phyloP scores from a whole-genome alignment of 2,797 vertebrate species.

The Falco concolor region DNA sequence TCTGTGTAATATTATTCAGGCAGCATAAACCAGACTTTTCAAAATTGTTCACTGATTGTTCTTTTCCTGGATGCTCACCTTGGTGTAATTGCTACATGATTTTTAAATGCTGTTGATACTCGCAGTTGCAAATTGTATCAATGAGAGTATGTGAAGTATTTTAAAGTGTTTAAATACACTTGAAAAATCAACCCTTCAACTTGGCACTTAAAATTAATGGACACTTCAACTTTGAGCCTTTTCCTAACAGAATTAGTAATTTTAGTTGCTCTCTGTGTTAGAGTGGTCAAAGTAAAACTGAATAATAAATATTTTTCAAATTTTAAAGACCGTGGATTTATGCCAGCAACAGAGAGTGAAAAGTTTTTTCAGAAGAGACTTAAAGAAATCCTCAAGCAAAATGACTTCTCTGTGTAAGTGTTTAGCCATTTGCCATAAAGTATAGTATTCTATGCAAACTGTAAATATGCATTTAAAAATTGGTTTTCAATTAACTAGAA shows the following conservation, averaged over 20 bases:
- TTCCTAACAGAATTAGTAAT: neutral
- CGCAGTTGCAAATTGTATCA: neutral
- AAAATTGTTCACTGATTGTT: neutral
- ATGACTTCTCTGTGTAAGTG: constrained; percentile 91
- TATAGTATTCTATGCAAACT: constrained; percentile 6
- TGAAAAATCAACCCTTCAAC: neutral
- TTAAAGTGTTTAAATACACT: neutral
- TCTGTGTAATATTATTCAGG: neutral
- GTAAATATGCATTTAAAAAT: constrained; percentile 54
- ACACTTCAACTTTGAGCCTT: neutral
- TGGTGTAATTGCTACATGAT: neutral
- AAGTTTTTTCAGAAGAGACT: constrained; percentile 89
- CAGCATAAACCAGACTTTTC: neutral
- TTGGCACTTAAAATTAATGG: neutral
- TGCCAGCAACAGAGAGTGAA: constrained; percentile 86
- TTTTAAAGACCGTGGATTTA: constrained; percentile 85
- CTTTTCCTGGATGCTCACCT: neutral
- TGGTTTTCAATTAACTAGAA: constrained; percentile 78
- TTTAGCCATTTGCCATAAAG: constrained; percentile 21
- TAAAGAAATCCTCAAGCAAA: constrained; percentile 91
- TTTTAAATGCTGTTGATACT: neutral
- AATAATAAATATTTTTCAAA: constrained; percentile 52
- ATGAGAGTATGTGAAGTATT: neutral
- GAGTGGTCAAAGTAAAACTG: constrained; percentile 10
- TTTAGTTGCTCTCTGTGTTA: constrained; percentile 23